Percentiles rank a stretch among this genome's conserved stretches.
phyloP scores from a whole-genome alignment of 2,113 vertebrate genomes.

The Gila orcuttii region DNA sequence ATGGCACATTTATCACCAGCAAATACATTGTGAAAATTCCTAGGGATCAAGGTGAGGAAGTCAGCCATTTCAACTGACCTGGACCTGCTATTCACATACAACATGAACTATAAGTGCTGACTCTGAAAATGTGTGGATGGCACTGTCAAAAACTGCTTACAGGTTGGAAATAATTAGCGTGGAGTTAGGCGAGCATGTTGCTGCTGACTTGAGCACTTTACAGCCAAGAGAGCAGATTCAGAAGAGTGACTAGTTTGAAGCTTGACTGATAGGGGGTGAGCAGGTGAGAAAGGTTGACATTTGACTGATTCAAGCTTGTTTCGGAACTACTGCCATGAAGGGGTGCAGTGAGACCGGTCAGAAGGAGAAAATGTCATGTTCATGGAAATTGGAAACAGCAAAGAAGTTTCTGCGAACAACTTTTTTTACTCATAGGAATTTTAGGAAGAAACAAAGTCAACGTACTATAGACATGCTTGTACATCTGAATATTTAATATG shows the following conservation, averaged over 20 bases:
- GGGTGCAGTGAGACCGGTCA: not conserved
- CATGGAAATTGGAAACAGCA: not conserved
- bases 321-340: not conserved
- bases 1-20: not conserved
- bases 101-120: constrained; percentile 12
- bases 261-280: not conserved
- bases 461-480: not conserved
- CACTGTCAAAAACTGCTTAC: constrained; percentile 37
- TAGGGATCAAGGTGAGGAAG: not conserved
- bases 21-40: not conserved
- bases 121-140: not conserved
- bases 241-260: constrained; percentile 28
- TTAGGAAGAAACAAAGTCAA: not conserved
- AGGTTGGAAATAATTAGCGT: constrained; percentile 15
- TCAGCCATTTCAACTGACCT: constrained; percentile 11
- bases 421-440: not conserved
- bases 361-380: not conserved
- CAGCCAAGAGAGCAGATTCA: not conserved
- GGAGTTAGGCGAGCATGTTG: not conserved
- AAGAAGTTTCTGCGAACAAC: not conserved
- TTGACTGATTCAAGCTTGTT: not conserved
- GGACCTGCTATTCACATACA: not conserved
- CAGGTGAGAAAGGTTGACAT: constrained; percentile 25
- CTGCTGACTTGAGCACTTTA: constrained; percentile 13
- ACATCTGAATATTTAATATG: not conserved